phyloP scores from a whole-genome alignment of 1,140 invertebrate genomes.

The Leptonema lineaticorne region DNA sequence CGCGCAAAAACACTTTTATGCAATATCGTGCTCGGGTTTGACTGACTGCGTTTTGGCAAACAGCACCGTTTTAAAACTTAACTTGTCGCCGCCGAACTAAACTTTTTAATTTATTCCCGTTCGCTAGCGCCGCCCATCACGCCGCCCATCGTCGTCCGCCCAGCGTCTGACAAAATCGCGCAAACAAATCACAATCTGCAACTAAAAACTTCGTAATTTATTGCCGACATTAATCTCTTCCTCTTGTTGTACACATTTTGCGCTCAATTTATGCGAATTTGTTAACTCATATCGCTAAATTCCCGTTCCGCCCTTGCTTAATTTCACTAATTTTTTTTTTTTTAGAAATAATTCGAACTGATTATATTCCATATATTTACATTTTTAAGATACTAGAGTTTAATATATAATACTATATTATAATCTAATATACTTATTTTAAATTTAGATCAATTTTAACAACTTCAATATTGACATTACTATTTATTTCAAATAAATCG shows the following conservation, averaged over 20 bases:
- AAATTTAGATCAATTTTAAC: too few relatives aligned
- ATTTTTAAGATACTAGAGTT: too few relatives aligned
- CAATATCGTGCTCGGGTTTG: neutral
- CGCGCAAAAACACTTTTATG: neutral
- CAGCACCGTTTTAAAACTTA: neutral
- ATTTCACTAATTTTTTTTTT: too few relatives aligned
- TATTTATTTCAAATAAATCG: too few relatives aligned
- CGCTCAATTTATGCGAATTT: conserved; percentile 7
- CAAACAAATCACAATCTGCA: conserved; percentile 13
- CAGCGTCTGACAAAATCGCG: conserved; percentile 14
- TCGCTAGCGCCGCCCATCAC: neutral
- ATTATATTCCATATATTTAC: too few relatives aligned
- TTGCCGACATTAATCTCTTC: conserved; percentile 1
- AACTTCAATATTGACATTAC: too few relatives aligned
- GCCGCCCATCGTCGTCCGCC: too few relatives aligned
- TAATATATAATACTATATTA: too few relatives aligned
- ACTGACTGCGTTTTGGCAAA: neutral
- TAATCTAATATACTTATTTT: too few relatives aligned
- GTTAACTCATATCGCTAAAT: neutral
- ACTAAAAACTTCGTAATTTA: neutral
- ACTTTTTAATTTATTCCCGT: conserved; percentile 12
- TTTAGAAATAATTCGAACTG: too few relatives aligned
- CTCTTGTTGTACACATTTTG: neutral
- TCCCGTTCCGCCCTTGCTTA: too few relatives aligned
- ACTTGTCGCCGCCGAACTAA: neutral